Percentiles rank a stretch among this genome's conserved stretches.
Conservation (phyloP, 2,888 invertebrate genomes). For the Drosophila histrio region DNA sequence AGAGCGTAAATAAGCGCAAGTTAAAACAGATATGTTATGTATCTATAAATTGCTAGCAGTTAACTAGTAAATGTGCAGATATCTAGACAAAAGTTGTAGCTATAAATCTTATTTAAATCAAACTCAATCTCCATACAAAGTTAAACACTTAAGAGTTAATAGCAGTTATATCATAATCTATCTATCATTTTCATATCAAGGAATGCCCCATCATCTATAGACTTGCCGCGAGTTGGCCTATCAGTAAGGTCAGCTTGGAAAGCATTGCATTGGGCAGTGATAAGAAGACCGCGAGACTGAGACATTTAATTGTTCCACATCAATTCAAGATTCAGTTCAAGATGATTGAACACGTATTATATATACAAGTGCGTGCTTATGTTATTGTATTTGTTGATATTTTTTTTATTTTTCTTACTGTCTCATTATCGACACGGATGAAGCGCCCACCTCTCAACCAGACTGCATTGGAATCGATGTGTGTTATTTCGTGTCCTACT, state of each 20-base stretch:
- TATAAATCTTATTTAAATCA: no score
- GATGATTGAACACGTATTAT: slow-evolving; percentile 42
- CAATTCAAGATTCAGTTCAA: slow-evolving; percentile 64
- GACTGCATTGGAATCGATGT: slow-evolving; percentile 20
- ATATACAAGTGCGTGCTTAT: slow-evolving; percentile 11
- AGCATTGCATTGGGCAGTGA: slow-evolving; percentile 17
- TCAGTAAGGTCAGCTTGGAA: slow-evolving; percentile 43
- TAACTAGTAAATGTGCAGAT: no score
- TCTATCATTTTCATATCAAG: not conserved
- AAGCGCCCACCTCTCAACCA: slow-evolving; percentile 22
- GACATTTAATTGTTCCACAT: slow-evolving; percentile 40
- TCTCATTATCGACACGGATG: slow-evolving; percentile 33
- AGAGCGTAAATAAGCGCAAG: no score
- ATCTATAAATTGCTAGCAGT: no score
- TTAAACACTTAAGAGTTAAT: no score
- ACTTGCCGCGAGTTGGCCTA: slow-evolving; percentile 1
- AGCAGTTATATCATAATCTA: not conserved
- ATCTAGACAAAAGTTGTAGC: no score
- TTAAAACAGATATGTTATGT: no score
- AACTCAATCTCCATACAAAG: no score
- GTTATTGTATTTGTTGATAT: not conserved
- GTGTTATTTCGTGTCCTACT: slow-evolving; percentile 39
- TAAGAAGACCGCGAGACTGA: slow-evolving; percentile 21
- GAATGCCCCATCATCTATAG: not conserved
- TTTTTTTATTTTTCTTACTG: not conserved